phyloP scores from a whole-genome alignment of 2,113 vertebrate species.

The Bombycilla garrulus region DNA sequence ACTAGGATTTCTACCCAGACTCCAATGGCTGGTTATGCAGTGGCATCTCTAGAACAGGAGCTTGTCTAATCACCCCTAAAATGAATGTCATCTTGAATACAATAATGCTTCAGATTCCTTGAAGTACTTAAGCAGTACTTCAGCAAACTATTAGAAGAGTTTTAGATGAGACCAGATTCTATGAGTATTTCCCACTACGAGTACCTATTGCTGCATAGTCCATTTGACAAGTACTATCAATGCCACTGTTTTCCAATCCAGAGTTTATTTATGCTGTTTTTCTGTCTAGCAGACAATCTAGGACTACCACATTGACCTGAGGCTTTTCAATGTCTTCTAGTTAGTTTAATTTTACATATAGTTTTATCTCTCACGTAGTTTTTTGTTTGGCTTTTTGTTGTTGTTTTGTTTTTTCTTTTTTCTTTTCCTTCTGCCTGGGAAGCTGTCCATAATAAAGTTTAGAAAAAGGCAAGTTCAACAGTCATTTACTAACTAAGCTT shows the following conservation, averaged over 20 bases:
- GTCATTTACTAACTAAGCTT: neutral
- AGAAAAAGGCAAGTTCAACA: neutral
- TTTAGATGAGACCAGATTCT: neutral
- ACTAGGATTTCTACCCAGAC: neutral
- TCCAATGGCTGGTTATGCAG: neutral
- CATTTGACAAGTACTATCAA: neutral
- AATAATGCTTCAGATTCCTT: neutral
- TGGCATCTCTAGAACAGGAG: neutral
- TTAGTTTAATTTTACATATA: neutral
- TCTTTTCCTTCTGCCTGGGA: neutral
- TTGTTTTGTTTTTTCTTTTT: no score
- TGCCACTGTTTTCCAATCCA: neutral
- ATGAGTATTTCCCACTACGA: neutral
- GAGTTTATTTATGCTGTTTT: neutral
- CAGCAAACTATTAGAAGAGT: neutral
- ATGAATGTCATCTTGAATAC: accelerated
- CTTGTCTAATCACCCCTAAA: neutral
- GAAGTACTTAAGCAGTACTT: neutral
- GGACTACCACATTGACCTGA: neutral
- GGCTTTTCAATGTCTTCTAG: neutral
- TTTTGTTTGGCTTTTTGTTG: neutral
- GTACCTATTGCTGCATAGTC: neutral
- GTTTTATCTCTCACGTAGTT: neutral
- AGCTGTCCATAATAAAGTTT: neutral
- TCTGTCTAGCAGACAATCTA: neutral